Percentiles rank a stretch among this genome's conserved stretches.
Evolutionary conservation across 2,888 invertebrate species (phyloP).

Genomic region (Lacanobia oleracea): DNA sequence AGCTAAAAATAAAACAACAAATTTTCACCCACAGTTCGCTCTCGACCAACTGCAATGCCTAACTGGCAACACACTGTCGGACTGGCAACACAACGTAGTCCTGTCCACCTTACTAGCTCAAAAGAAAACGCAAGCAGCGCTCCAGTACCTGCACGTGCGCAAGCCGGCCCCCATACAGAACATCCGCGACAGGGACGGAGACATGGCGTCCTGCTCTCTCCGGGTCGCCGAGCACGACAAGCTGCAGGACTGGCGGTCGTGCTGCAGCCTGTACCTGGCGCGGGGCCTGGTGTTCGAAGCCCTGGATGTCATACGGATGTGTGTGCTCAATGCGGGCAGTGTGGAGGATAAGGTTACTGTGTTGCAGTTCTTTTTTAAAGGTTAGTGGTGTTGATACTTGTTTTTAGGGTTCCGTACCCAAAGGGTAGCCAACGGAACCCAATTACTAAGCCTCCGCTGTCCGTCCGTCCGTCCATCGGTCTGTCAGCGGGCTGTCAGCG

Average conservation of each 20-base stretch:
- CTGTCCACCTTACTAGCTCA: constrained; percentile 92
- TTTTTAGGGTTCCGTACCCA: too few relatives aligned
- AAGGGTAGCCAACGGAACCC: too few relatives aligned
- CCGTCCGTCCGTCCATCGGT: too few relatives aligned
- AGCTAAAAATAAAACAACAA: background rate
- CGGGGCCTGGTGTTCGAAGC: constrained; percentile 92
- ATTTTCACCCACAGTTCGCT: constrained; percentile 88
- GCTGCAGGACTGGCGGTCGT: constrained; percentile 88
- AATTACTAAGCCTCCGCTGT: too few relatives aligned
- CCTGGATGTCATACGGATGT: constrained; percentile 91
- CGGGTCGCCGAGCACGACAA: constrained; percentile 79
- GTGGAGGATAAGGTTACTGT: constrained; percentile 84
- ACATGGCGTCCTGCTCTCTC: constrained; percentile 57
- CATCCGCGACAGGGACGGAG: constrained; percentile 71
- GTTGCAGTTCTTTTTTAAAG: constrained; percentile 91
- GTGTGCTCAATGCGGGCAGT: constrained; percentile 84
- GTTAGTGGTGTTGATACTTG: constrained; percentile 75
- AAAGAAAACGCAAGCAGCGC: constrained; percentile 92
- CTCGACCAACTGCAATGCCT: constrained; percentile 92
- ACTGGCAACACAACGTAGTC: constrained; percentile 94
- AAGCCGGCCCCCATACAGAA: constrained; percentile 89
- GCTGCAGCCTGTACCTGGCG: constrained; percentile 91
- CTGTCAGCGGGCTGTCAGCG: too few relatives aligned
- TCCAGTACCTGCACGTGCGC: constrained; percentile 92
- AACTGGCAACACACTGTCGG: constrained; percentile 90